Evolutionary conservation across 1,140 invertebrate genomes (phyloP), one percentile per base, ranked within the genome.

Genomic region (Bombus pyrosoma): DNA sequence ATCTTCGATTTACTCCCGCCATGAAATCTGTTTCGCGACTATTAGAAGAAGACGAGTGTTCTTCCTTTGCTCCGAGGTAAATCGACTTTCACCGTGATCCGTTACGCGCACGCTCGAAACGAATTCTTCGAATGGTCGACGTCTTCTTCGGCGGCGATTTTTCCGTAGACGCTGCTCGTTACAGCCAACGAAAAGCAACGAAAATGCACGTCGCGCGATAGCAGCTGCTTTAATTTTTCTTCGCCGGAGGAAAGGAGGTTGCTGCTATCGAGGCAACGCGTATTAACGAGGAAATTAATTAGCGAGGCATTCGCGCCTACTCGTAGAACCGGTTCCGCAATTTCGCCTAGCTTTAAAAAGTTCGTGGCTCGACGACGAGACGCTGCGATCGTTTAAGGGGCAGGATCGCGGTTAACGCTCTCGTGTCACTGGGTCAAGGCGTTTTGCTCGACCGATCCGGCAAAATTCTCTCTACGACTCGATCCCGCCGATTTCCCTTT

Each of bases 281-380:
- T 79, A 43, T 68, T 43, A 62, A 68, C 34, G 62, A 68, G 77
- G 18, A 66, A 66, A 43, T 79, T 64, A 79, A 79, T 68, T 79
- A 79, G 41, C 43, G 28, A 62, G 32, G 47, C 6, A 47, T 76
- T 59, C 34, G 34, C 74, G 37, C 28, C 57, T n/a, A 34, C 10
- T 43, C 39, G 59, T 18, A 13, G 10, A 78, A 66, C 59, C 76
- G 76, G 75, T 77, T 77, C 53, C 37, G 57, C 28, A 32, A 62
- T 39, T 77, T 77, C 75, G n/a, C 37, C 15, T 62, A n/a, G 25
- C 34, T n/a, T 41, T 41, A 22, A 39, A 39, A 62, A 77, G 57
- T 12, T 15, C 8, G 15, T 6, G n/a, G 3, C 13, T 3, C n/a
- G 18, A 32, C 41, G 73, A 34, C 18, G 4, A 32, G 22, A 34